Evolutionary conservation across 2,797 vertebrate species (phyloP), one percentile per base, ranked within the genome.

Genomic region (Coregonus suidteri): DNA sequence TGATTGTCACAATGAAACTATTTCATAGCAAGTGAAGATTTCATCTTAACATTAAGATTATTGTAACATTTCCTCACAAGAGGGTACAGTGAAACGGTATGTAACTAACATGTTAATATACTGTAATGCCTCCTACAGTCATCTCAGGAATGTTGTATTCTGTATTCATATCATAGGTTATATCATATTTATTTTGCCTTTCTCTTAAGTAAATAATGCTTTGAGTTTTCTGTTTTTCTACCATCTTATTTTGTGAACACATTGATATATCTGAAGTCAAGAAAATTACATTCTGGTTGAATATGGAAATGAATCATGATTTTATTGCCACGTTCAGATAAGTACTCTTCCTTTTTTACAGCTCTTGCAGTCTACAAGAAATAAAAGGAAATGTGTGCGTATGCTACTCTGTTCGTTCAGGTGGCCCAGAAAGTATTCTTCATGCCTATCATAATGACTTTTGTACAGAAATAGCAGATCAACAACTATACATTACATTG

Each of bases 261-360:
- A 47, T 47, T 47, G 41, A 47, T 47, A 47, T 56, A 56, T 56
- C 53, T 56, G 4, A 56, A 5, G 53, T 56, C 15, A n/a, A 56
- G 53, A 56, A 18, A 18, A 4, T 30, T 31, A 11, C 13, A 13
- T 65, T 25, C 25, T 30, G 0, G n/a, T 67, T 53, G 35, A 71
- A 81, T 34, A 66, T 59, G 69, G 6, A 37, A 67, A 31, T 77
- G 25, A 75, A 81, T 52, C 7, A 41, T 4, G 15, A 16, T 65
- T 77, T 69, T 77, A 76, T 75, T 65, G 31, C 15, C 51, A 67
- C 71, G 65, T 75, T 65, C 25, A 81, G 75, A 76, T 77, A 85
- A 84, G 82, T 73, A 83, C 75, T 75, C 30, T 76, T 81, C 67
- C 16, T 54, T 75, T 75, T 85, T 41, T 76, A 80, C 65, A 83